Evolutionary conservation across 2,113 vertebrate genomes (phyloP).

Genomic region (Notothenia rossii): DNA sequence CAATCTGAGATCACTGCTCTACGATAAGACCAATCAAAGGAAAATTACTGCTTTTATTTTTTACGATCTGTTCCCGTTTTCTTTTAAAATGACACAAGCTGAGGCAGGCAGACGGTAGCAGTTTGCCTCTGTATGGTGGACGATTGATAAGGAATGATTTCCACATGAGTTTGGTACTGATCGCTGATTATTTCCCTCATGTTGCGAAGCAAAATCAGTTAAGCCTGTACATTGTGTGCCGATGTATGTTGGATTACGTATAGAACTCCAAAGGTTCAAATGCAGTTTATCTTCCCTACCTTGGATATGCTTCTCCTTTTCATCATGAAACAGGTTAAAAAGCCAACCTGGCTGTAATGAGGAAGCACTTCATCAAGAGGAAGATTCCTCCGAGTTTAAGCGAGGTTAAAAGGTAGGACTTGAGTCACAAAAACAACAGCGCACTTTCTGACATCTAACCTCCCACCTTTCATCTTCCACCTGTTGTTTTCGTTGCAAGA

Average conservation of each 20-base stretch:
- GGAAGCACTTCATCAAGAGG: conserved; percentile 29
- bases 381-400: neutral
- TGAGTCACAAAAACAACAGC: conserved; percentile 41
- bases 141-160: conserved; percentile 82
- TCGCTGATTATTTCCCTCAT: conserved; percentile 42
- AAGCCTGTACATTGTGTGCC: conserved; percentile 24
- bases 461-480: conserved; percentile 63
- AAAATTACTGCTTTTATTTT: conserved; percentile 59
- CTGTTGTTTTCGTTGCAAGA: conserved; percentile 76
- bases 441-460: conserved; percentile 1
- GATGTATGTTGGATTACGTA: conserved; percentile 10
- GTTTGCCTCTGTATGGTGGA: conserved; percentile 59
- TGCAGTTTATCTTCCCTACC: conserved; percentile 13
- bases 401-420: conserved; percentile 67
- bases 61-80: conserved; percentile 52
- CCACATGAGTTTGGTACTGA: conserved; percentile 74
- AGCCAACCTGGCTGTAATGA: conserved; percentile 18
- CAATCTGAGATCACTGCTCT: conserved; percentile 56
- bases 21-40: conserved; percentile 78
- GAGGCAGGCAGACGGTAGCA: conserved; percentile 76
- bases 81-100: conserved; percentile 27
- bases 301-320: conserved; percentile 15
- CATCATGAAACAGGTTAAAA: conserved; percentile 17
- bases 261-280: conserved; percentile 4
- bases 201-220: conserved; percentile 64